Percentiles rank a stretch among this genome's conserved stretches.
Conservation (phyloP, 1,140 invertebrate genomes). For the Sminthurinus signatus region DNA sequence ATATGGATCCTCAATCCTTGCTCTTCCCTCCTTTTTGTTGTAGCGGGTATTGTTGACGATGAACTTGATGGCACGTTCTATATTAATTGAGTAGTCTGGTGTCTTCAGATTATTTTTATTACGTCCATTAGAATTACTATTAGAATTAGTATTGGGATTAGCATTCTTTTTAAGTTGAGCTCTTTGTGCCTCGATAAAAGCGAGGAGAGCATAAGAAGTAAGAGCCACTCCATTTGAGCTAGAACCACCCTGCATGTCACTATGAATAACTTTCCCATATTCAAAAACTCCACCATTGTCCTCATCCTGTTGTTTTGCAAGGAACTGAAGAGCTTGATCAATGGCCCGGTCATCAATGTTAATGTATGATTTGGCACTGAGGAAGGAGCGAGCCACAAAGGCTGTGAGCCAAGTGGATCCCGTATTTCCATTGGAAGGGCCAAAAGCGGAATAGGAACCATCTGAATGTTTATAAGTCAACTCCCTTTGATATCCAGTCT, state of each 20-base stretch:
- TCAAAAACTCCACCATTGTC: slow-evolving; percentile 53
- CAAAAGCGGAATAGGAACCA: slow-evolving; percentile 93
- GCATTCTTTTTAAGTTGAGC: no score
- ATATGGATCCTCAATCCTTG: slow-evolving; percentile 56
- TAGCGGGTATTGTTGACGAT: slow-evolving; percentile 65
- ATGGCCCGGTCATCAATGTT: slow-evolving; percentile 61
- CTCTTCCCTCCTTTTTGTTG: slow-evolving; percentile 47
- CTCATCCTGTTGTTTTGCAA: slow-evolving; percentile 48
- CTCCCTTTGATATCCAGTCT: slow-evolving; percentile 84
- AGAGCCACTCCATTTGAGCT: slow-evolving; percentile 7
- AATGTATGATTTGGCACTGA: slow-evolving; percentile 71
- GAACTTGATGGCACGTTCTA: slow-evolving; percentile 70
- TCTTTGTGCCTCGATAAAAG: slow-evolving; percentile 19
- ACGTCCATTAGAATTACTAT: no score
- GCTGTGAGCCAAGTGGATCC: slow-evolving; percentile 95
- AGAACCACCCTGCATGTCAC: slow-evolving; percentile 22
- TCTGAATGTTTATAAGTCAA: slow-evolving; percentile 57
- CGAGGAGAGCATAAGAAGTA: slow-evolving; percentile 13
- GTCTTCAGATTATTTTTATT: background rate
- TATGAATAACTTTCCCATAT: slow-evolving; percentile 44
- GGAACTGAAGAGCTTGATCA: slow-evolving; percentile 49
- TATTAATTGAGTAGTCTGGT: slow-evolving; percentile 53
- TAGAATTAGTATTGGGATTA: background rate
- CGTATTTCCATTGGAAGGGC: slow-evolving; percentile 59
- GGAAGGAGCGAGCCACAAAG: slow-evolving; percentile 81